Base-by-base conservation (phyloP, 2,113 vertebrate genomes). In the Proterorhinus semilunaris region DNA sequence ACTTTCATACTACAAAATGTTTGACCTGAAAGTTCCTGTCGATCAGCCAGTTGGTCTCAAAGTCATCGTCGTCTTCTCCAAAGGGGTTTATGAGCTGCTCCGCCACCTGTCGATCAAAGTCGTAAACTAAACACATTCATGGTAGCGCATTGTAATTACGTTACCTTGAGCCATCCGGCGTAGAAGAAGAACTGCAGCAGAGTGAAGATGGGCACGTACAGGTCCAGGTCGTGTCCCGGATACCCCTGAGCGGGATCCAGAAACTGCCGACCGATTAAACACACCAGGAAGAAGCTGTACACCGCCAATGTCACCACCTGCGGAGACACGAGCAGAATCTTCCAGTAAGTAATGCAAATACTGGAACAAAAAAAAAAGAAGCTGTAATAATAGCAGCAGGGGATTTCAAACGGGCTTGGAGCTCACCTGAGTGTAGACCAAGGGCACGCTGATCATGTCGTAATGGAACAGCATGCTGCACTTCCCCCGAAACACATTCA, bases 151-250 rank as follows among this genome's bases (percentile, higher is more conserved):
- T 61, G 16, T 11, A 54, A 17, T 55, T 10, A 11, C 10, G 10
- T 59, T 43, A 4, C 96, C 95, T 98, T 98, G 55, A 98, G 94
- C 96, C 96, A 98, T 8, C 96, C 96, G 0, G 93, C 94, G 0
- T 98, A 98, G 87, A 98, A 98, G 88, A 98, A 98, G 90, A 98
- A 97, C 88, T 98, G 96, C 1, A 98, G 90, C 55, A 98, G 82
- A n/a, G 96, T 98, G 87, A 98, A 98, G 76, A 98, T 90, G 1
- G 96, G 96, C 6, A 98, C 76, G 0, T 93, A 95, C 46, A 98
- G 93, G 86, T 98, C 96, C 8, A 98, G 91, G 63, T 94, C 93
- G 4, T 98, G 95, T 53, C 94, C 95, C 0, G 87, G 84, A 68
- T 97, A 96, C 55, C 94, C 95, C 84, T 94, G 95, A 5, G 76